Evolutionary conservation across 2,113 vertebrate genomes (phyloP), one percentile per base, ranked within the genome.

Genomic region (Dicaeum eximium): DNA sequence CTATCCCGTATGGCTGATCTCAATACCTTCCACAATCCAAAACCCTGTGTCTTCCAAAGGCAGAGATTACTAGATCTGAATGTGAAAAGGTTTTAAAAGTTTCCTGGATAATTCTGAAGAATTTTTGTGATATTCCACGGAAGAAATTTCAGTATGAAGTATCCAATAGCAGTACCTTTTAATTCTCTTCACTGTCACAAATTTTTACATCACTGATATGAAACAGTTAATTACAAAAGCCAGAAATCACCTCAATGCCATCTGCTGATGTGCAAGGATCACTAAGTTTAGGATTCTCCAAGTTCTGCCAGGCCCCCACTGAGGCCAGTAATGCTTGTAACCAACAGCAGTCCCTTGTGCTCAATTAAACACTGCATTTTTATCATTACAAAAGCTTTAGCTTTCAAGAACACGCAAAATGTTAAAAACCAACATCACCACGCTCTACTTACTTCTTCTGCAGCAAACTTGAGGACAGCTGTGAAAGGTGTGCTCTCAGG

Each of bases 381-480:
- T n/a, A 56, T 8, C 6, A 31, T 10, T 12, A 27, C 45, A 48
- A 48, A 69, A 3, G 18, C 7, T 64, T 53, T 20, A 17, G 5
- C 7, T 69, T 87, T 57, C 40, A 61, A 22, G 8, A 73, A 73
- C 0, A 1, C 10, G 30, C 7, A 45, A 17, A 48, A 57, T 15
- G 3, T 54, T 60, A 14, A 72, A 64, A 35, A 8, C 0, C 9
- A 54, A 6, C 1, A 1, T 13, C 9, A 53, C 11, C 10, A 14
- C 64, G 75, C 53, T 61, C 25, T 51, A 97, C 98, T 98, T 97
- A 99, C 99, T 98, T 99, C 99, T 96, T 99, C 99, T 37, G 99
- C 99, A 70, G 99, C 99, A 98, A 99, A 99, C 97, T 99, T 99
- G 93, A 99, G 97, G 80, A 99, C 99, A 11, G 99, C 99, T 62